These are phyloP conservation scores for Cantharis flavilabris DNA, from an alignment of 2,888 invertebrate species.

Conservation along the genomic window DNA sequence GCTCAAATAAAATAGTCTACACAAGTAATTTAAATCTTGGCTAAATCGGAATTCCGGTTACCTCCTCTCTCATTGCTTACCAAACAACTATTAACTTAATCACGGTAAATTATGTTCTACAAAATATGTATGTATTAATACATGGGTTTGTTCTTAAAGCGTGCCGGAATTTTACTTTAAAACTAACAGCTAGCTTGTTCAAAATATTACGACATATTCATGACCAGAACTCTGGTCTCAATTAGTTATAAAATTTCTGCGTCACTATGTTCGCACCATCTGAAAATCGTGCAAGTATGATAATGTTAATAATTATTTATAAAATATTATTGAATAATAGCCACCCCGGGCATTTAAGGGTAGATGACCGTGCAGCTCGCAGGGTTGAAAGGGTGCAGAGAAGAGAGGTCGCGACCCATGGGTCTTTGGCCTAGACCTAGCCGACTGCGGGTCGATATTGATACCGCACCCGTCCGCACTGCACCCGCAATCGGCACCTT, in stretches of 20 bases:
- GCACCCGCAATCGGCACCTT: conserved; percentile 24
- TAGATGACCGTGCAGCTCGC: conserved; percentile 23
- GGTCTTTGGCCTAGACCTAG: conserved; percentile 60
- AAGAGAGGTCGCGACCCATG: conserved; percentile 50
- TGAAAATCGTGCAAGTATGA: neutral
- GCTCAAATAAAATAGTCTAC: neutral
- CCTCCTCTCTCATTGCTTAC: neutral
- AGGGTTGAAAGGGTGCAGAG: conserved; percentile 33
- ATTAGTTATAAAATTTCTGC: neutral
- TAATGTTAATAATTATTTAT: neutral
- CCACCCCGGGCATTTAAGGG: conserved; percentile 26
- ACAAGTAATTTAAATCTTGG: neutral
- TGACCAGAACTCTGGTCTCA: neutral
- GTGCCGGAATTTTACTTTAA: neutral
- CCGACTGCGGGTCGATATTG: conserved; percentile 38
- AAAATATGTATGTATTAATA: neutral
- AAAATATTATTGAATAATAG: neutral
- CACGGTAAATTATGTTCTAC: no score
- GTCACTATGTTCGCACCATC: neutral
- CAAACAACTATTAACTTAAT: neutral
- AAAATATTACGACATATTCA: neutral
- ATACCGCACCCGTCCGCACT: conserved; percentile 31
- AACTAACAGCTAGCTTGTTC: neutral
- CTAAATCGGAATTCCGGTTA: neutral
- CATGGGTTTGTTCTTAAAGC: neutral